A percentile compares a stretch with the other conserved stretches of the same genome.
Conservation (phyloP, 2,113 vertebrate species). For the Catagonus wagneri region DNA sequence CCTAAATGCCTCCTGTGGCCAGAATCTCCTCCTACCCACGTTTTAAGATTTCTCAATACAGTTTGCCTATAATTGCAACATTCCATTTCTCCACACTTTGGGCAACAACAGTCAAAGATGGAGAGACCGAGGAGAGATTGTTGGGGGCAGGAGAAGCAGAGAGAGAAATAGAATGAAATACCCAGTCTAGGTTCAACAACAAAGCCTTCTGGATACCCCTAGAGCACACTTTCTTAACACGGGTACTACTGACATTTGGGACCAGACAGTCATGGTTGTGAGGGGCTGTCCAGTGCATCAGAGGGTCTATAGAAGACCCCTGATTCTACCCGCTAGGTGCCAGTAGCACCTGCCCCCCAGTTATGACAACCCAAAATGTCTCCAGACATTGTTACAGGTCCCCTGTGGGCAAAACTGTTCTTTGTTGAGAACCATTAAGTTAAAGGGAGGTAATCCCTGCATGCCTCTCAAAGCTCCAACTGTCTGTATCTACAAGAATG, state of each 20-base stretch:
- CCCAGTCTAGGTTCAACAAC: not conserved
- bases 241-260: not conserved
- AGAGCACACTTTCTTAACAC: not conserved
- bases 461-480: not conserved
- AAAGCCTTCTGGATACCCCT: not conserved
- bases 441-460: not conserved
- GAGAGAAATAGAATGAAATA: not conserved
- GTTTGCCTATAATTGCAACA: not conserved
- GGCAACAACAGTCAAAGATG: not conserved
- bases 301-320: not conserved
- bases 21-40: not conserved
- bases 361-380: not conserved
- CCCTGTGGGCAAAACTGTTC: not conserved
- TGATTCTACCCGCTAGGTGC: not conserved
- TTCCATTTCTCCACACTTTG: not conserved
- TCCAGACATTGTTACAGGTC: not conserved
- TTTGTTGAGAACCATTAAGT: not conserved
- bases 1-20: not conserved
- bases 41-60: not conserved
- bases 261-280: not conserved
- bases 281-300: not conserved
- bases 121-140: not conserved
- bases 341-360: too few species aligned
- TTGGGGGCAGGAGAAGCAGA: too few species aligned
- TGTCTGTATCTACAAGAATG: not conserved